Evolutionary conservation across 2,113 vertebrate species (phyloP).

Genomic region (Crocuta crocuta): DNA sequence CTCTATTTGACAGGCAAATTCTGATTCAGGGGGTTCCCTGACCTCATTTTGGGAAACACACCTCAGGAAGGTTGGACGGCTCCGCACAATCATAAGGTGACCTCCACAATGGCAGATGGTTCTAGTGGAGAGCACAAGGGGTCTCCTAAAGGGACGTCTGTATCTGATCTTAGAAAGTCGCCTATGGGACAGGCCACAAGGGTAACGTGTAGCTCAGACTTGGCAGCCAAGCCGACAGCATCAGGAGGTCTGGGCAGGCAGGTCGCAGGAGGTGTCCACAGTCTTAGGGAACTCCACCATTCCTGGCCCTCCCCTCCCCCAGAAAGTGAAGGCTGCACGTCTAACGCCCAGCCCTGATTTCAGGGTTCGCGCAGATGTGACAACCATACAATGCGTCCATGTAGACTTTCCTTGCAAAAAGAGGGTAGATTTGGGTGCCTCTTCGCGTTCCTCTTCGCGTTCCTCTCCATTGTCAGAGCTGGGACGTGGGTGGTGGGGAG

Average conservation of each 20-base stretch:
- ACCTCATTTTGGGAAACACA: neutral
- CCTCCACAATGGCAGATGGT: neutral
- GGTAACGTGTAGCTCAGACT: neutral
- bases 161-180: neutral
- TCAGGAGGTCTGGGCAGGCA: neutral
- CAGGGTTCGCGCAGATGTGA: neutral
- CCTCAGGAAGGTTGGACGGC: neutral
- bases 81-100: neutral
- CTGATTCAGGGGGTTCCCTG: neutral
- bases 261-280: neutral
- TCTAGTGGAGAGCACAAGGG: neutral
- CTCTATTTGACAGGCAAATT: neutral
- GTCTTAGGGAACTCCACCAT: rapidly evolving
- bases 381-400: rapidly evolving
- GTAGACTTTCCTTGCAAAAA: neutral
- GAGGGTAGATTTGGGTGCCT: neutral
- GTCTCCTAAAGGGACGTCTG: neutral
- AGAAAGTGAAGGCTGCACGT: rapidly evolving
- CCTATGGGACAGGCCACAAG: rapidly evolving
- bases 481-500: rapidly evolving
- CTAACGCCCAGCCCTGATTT: neutral
- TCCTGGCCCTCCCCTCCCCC: neutral
- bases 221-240: neutral
- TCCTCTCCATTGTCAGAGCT: neutral
- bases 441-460: neutral